Evolutionary conservation across 2,113 vertebrate species (phyloP), one percentile per base, ranked within the genome.

Genomic region (Clarias batrachus): DNA sequence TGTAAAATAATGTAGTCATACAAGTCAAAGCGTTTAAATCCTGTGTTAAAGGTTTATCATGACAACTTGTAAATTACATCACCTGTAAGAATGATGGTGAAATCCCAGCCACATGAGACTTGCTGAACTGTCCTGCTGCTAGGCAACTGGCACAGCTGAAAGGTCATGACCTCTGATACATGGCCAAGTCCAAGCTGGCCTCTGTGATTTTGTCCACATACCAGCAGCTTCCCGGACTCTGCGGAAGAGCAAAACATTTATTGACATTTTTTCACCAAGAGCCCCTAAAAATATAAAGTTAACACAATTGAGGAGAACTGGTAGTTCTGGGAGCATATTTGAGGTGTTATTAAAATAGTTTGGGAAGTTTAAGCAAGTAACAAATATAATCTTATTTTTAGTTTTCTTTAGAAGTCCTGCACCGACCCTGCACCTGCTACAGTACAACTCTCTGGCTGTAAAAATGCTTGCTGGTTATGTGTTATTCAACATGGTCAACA

Each of bases 31-130:
- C 65, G 1, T 68, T 27, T 68, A 68, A 68, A 68, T 3, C 19
- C 70, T 4, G 33, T 25, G 41, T 54, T 76, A 52, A 48, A 76
- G 41, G 4, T 54, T 52, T 76, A 16, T 52, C 37, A 25, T 74
- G 71, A 5, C 41, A 21, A 4, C 37, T 62, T 81, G 30, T 21
- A 17, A 8, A 3, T 76, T 52, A 76, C 41, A 92, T 96, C 91
- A 98, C 97, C 96, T 90, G 92, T 95, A 81, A 98, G 95, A 76
- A 97, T 85, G 85, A 99, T 91, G 21, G 96, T 97, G 90, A 98
- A 99, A 93, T 99, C 96, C 97, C 97, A 99, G 83, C 97, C 97
- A 91, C 97, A 98, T 57, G 96, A 94, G 70, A 98, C 96, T 86
- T 96, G 92, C 65, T 91, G 92, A 80, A 98, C 90, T 63, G 88